A percentile compares a stretch with the other conserved stretches of the same genome.
These are phyloP conservation scores for Brenthis daphne DNA, from an alignment of 2,888 invertebrate genomes.

Conservation along the genomic window DNA sequence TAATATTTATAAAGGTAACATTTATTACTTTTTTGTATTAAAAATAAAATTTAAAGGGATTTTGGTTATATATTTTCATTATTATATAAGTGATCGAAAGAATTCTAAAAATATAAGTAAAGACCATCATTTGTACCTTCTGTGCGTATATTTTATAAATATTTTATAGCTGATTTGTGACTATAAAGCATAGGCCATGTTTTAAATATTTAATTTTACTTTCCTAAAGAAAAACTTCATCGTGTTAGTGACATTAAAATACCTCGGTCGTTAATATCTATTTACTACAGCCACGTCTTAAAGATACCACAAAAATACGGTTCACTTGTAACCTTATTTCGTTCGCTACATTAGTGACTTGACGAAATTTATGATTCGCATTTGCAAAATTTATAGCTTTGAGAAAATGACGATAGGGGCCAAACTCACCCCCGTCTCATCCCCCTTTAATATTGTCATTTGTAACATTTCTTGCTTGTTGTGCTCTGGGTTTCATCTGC, in stretches of 20 bases:
- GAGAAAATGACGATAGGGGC: slow-evolving; percentile 47
- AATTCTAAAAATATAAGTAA: too few relatives aligned
- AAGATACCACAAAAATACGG: slow-evolving; percentile 34
- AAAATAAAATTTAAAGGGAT: too few relatives aligned
- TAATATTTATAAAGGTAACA: too few relatives aligned
- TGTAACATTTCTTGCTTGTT: slow-evolving; percentile 28
- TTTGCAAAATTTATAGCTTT: slow-evolving; percentile 67
- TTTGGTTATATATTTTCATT: too few relatives aligned
- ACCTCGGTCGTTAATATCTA: slow-evolving; percentile 20
- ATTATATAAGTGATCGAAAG: too few relatives aligned
- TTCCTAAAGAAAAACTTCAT: not conserved
- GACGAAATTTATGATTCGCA: slow-evolving; percentile 69
- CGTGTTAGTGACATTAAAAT: slow-evolving; percentile 8
- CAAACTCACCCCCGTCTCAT: slow-evolving; percentile 31
- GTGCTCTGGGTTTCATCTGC: slow-evolving; percentile 24
- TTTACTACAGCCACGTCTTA: slow-evolving; percentile 20
- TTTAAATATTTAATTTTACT: too few relatives aligned
- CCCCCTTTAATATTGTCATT: slow-evolving; percentile 38
- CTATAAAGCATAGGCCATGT: too few relatives aligned
- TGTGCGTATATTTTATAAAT: too few relatives aligned
- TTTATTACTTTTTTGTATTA: too few relatives aligned
- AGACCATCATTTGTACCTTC: too few relatives aligned
- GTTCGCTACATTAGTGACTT: slow-evolving; percentile 64
- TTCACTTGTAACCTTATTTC: slow-evolving; percentile 37
- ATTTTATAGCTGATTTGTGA: too few relatives aligned